A percentile compares a stretch with the other conserved stretches of the same genome.
phyloP scores from a whole-genome alignment of 2,797 vertebrate species.

The Diceros bicornis region DNA sequence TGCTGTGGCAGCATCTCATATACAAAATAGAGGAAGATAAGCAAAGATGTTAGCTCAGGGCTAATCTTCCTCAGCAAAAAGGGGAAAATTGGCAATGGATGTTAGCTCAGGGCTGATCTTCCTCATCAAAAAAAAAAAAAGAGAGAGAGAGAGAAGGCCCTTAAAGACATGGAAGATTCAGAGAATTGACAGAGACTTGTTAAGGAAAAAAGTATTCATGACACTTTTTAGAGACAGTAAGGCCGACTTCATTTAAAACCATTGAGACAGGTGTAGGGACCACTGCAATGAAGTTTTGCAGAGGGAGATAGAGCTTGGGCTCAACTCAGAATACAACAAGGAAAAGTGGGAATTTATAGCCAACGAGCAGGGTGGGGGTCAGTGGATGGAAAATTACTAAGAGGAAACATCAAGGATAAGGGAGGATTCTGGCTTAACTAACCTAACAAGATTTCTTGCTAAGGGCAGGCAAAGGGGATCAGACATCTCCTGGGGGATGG shows the following conservation, averaged over 20 bases:
- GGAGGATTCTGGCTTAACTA: background rate
- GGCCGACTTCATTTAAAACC: background rate
- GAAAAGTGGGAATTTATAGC: background rate
- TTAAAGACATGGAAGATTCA: background rate
- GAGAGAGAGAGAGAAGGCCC: too few species aligned
- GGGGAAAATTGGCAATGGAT: too few species aligned
- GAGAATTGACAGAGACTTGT: background rate
- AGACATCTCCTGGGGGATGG: background rate
- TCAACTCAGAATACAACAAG: background rate
- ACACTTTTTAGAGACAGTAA: background rate
- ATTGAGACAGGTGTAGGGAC: background rate
- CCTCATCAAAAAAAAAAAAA: too few species aligned
- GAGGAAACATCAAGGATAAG: background rate
- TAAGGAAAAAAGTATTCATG: background rate
- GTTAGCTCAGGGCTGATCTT: too few species aligned
- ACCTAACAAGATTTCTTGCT: background rate
- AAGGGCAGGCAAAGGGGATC: background rate
- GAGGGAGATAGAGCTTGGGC: background rate
- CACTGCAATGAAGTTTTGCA: background rate
- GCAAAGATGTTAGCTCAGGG: too few species aligned
- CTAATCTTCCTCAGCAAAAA: too few species aligned
- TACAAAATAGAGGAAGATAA: too few species aligned
- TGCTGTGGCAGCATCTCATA: too few species aligned
- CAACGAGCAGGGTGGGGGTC: background rate
- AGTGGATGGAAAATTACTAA: background rate